Conservation (phyloP, 2,113 vertebrate species). For the Tapirus terrestris region DNA sequence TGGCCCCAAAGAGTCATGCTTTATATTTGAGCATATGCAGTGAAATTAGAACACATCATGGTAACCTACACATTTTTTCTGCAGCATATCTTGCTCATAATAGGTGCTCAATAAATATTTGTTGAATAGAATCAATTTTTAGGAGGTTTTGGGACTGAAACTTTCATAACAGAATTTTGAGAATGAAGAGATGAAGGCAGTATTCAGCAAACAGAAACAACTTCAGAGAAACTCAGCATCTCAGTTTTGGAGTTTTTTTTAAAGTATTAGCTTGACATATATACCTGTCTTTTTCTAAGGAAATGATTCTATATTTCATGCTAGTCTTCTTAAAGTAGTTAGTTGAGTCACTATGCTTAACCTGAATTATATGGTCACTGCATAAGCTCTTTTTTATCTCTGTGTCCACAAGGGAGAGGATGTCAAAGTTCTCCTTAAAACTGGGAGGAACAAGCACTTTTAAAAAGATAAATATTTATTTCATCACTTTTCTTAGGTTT, state of each 20-base stretch:
- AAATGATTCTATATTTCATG: neutral
- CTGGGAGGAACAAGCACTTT: neutral
- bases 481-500: neutral
- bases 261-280: neutral
- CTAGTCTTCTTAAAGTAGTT: neutral
- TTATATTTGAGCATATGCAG: neutral
- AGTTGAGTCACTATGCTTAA: neutral
- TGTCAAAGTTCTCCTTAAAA: neutral
- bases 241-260: neutral
- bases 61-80: neutral
- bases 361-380: neutral
- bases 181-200: neutral
- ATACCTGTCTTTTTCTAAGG: neutral
- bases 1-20: neutral
- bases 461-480: neutral
- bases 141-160: neutral
- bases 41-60: neutral
- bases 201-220: constrained; percentile 23
- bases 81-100: neutral
- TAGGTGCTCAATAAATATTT: neutral
- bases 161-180: neutral
- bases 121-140: neutral
- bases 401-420: neutral
- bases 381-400: too few species aligned
- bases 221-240: neutral